Base-by-base conservation (phyloP, 64 coral and sea anemone genomes). In the Montipora efflorescens region DNA sequence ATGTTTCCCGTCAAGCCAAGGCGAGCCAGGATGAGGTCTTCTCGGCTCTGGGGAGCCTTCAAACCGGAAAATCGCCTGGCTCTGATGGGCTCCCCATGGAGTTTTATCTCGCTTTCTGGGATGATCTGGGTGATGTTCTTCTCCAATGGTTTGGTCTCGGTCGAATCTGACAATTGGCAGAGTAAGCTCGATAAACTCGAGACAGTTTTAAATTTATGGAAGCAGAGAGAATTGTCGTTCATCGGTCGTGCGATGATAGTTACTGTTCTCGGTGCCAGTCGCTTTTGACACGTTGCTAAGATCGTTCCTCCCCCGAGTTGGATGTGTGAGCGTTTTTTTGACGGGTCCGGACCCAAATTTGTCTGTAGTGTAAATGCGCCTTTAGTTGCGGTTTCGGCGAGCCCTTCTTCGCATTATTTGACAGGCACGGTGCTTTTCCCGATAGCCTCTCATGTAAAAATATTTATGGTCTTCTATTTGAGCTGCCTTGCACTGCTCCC, bases 211-310 rank as follows among this genome's bases (percentile, higher is more conserved):
- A 36, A 57, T 16, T 19, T 66, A 16, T 90, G 89, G 76, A 74
- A 47, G 4, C n/a, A 50, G 19, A 57, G 89, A 47, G 47, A 68
- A 5, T 23, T 90, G 1, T 90, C 77, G 1, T 51, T 90, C 1
- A 0, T 71, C 1, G 76, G 89, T 3, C 45, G 67, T 9, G 89
- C 48, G 10, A 20, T 90, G 58, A 74, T 90, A 47, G 18, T 90
- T 8, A 78, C 67, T 21, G 75, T 79, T 3, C 49, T 90, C 0
- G 89, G 89, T 4, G 80, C 23, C 0, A 83, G 80, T 46, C 57
- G 23, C 2, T 83, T 83, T 44, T 83, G 59, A 28, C 80, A 83
- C 18, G 80, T 83, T 0, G 80, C 80, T 9, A 83, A 83, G 64
- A 21, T 67, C 15, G 7, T 83, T 2, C 3, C 52, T 5, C 80